Evolutionary conservation across 2,113 vertebrate species (phyloP), one percentile per base, ranked within the genome.

Genomic region (Xiphophorus couchianus): DNA sequence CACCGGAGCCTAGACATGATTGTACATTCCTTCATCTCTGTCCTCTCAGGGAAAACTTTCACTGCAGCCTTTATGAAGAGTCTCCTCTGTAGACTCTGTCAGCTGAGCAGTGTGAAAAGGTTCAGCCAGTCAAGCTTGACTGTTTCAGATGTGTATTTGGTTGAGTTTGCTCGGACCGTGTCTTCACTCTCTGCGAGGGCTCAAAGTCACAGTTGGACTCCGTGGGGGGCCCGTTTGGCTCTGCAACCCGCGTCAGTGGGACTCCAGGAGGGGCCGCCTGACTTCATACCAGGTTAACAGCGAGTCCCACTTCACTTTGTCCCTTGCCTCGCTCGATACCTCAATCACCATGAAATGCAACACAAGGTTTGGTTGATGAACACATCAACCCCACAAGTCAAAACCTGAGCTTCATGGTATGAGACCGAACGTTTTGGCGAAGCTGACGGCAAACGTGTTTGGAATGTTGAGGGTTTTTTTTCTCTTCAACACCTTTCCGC

Each of bases 131-230:
- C 70, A 62, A 78, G 82, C 65, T 71, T 58, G 69, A 77, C 69
- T 29, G 44, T 68, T 80, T 83, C 74, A 73, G 81, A 83, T 80
- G 84, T 69, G 83, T 72, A 81, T 89, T 89, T 90, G 74, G 84
- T 87, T 86, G 74, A 37, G 70, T 82, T 86, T 74, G 76, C 77
- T 81, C 31, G 12, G 73, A 79, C 85, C 83, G 77, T 62, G 66
- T 87, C 74, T 66, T 9, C 73, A 80, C 71, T 86, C 64, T 31
- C 33, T 35, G 80, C n/a, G 65, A 82, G 81, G 83, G 81, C 84
- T 51, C 44, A 58, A 48, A 37, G 80, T 69, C 14, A 8, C 3
- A 12, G 51, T 33, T 67, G 62, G 75, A 78, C 71, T 61, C 39
- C 35, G 27, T 1, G 17, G 78, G 74, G 66, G 25, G 35, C 35